phyloP scores from a whole-genome alignment of 2,797 vertebrate genomes.

The Spea hammondii region DNA sequence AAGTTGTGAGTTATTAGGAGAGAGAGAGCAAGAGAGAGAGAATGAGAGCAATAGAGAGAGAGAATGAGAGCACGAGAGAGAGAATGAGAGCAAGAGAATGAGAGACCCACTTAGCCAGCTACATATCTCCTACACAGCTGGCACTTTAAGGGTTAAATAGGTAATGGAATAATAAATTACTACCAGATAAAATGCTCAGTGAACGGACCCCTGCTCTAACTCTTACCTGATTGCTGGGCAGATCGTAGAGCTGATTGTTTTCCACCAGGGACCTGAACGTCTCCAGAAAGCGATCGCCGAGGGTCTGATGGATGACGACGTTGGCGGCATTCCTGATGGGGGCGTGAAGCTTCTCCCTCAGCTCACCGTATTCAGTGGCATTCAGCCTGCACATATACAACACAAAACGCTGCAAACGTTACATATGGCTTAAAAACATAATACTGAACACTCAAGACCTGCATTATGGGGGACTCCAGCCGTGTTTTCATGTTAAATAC shows the following conservation, averaged over 20 bases:
- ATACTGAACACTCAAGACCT: too few species aligned
- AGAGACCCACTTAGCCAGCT: neutral
- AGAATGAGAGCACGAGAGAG: too few species aligned
- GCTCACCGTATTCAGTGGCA: constrained; percentile 85
- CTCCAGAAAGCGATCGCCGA: constrained; percentile 90
- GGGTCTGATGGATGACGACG: constrained; percentile 88
- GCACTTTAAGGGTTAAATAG: too few species aligned
- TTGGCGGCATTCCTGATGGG: constrained; percentile 84
- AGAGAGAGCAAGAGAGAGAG: too few species aligned
- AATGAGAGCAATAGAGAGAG: too few species aligned
- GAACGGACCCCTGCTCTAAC: neutral
- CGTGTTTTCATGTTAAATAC: too few species aligned
- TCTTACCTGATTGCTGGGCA: constrained; percentile 81
- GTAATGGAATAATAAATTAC: too few species aligned
- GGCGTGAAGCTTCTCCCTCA: constrained; percentile 84
- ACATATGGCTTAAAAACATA: too few species aligned
- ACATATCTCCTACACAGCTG: neutral
- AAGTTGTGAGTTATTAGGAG: too few species aligned
- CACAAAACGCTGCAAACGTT: neutral
- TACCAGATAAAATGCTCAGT: too few species aligned
- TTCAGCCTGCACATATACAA: constrained; percentile 73
- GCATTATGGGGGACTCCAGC: too few species aligned
- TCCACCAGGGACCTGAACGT: constrained; percentile 86
- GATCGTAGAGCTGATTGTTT: constrained; percentile 73
- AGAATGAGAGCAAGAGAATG: neutral